phyloP scores from a whole-genome alignment of 2,888 invertebrate species.

The Caenorhabditis sp. region DNA sequence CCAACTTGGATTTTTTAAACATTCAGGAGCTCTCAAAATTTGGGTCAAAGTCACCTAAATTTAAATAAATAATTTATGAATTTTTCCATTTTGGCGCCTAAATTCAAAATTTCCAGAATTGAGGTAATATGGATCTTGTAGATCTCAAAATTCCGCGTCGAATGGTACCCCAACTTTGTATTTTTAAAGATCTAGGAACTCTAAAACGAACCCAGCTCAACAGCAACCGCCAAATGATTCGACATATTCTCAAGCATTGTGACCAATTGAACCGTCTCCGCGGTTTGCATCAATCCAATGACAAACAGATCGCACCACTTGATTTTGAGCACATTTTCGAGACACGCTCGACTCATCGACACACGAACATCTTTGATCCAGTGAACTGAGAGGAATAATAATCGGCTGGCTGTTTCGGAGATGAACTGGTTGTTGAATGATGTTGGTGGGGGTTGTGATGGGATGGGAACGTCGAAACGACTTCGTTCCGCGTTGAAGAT shows the following conservation, averaged over 20 bases:
- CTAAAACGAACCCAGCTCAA: constrained; percentile 75
- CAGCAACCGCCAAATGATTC: constrained; percentile 81
- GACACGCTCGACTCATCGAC: constrained; percentile 78
- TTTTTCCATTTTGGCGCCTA: no score
- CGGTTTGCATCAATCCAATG: constrained; percentile 87
- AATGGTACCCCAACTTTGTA: no score
- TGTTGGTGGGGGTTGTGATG: constrained; percentile 82
- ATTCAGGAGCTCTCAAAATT: no score
- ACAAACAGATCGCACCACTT: constrained; percentile 93
- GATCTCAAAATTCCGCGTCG: no score
- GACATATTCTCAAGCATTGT: constrained; percentile 83
- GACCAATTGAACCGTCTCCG: constrained; percentile 76
- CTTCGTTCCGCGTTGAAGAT: constrained; percentile 49
- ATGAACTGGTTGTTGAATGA: constrained; percentile 91
- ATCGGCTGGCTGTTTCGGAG: constrained; percentile 88
- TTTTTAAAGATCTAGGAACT: no score
- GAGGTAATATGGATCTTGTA: no score
- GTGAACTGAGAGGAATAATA: constrained; percentile 87
- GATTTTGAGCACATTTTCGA: constrained; percentile 83
- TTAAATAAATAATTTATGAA: no score
- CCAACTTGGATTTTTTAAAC: no score
- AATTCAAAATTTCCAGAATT: no score
- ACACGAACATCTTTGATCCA: constrained; percentile 80
- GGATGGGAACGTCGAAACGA: constrained; percentile 81
- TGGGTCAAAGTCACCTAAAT: no score